phyloP scores from a whole-genome alignment of 2,797 vertebrate species.

The Lacerta viridis region DNA sequence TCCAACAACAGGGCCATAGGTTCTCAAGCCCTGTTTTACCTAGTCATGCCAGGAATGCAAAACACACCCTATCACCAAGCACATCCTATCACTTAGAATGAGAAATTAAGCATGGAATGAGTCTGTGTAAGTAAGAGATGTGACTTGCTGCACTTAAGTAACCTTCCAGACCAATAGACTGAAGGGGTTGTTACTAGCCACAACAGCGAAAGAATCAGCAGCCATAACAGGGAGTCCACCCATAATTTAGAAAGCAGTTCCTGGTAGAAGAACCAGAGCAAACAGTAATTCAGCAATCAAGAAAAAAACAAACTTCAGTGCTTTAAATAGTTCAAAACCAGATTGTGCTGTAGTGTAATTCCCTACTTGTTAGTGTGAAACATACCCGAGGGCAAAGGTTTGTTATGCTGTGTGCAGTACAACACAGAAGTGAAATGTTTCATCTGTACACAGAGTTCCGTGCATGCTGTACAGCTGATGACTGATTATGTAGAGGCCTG shows the following conservation, averaged over 20 bases:
- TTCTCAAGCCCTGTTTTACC: background rate
- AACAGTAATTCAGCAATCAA: conserved; percentile 42
- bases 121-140: background rate
- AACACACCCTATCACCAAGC: background rate
- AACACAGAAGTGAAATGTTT: conserved; percentile 9
- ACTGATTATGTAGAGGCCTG: background rate
- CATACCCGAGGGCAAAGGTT: conserved; percentile 41
- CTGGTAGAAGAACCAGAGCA: conserved; percentile 26
- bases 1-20: too few relatives aligned
- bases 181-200: background rate
- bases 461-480: background rate
- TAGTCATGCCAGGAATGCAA: background rate
- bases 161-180: background rate
- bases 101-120: background rate
- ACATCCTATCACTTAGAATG: too few relatives aligned
- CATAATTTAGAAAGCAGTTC: conserved; percentile 28
- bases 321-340: conserved; percentile 66
- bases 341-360: conserved; percentile 57
- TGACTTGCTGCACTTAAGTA: background rate
- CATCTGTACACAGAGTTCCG: background rate
- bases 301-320: conserved; percentile 5
- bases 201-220: background rate
- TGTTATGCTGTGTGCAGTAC: background rate
- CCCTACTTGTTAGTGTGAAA: conserved; percentile 17
- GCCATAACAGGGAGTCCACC: background rate